These are phyloP conservation scores for Hemibagrus wyckioides DNA, from an alignment of 2,113 vertebrate species.

Conservation along the genomic window DNA sequence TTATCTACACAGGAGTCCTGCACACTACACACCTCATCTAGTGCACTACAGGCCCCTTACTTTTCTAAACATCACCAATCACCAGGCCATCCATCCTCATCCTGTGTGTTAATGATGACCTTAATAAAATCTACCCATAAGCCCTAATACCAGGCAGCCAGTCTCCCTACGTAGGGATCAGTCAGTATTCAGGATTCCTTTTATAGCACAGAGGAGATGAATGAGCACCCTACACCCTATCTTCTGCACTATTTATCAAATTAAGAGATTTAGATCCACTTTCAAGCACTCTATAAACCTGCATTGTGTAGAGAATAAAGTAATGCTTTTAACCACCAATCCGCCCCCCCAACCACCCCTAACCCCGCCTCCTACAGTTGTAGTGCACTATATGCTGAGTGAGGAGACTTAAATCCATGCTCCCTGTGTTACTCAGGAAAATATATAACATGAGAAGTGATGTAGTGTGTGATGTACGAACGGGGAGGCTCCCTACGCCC, in stretches of 20 bases:
- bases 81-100: not conserved
- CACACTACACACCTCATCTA: not conserved
- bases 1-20: not conserved
- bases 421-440: not conserved
- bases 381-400: not conserved
- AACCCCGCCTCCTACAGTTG: not conserved
- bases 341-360: no score
- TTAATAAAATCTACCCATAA: not conserved
- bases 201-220: not conserved
- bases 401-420: not conserved
- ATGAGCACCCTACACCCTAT: not conserved
- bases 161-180: not conserved
- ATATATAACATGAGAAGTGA: not conserved
- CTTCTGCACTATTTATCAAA: not conserved
- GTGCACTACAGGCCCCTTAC: not conserved
- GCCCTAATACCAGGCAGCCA: not conserved
- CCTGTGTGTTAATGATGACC: not conserved
- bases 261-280: conserved; percentile 7
- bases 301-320: not conserved
- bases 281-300: not conserved
- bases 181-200: conserved; percentile 1
- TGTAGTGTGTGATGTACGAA: not conserved
- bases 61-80: not conserved
- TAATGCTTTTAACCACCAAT: not conserved
- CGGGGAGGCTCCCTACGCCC: not conserved